Evolutionary conservation across 1,140 invertebrate genomes (phyloP).

Genomic region (Brachionus calyciflorus): DNA sequence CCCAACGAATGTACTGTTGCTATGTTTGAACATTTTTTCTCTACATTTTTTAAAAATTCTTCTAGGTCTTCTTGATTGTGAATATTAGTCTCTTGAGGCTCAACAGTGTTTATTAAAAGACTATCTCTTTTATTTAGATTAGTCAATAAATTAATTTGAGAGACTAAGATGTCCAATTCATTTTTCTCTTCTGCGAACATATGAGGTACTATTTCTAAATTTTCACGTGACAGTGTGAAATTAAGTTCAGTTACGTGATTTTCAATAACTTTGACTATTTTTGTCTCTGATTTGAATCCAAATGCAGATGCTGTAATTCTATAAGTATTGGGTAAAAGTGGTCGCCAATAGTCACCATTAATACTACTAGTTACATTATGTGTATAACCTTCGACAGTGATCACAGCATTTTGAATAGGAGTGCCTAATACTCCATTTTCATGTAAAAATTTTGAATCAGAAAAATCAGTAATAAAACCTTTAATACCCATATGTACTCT

Average conservation of each 20-base stretch:
- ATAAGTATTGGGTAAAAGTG: conserved; percentile 82
- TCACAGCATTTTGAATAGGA: conserved; percentile 69
- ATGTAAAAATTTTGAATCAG: conserved; percentile 20
- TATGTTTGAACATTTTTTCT: conserved; percentile 27
- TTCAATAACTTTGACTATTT: not conserved
- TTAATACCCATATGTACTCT: conserved; percentile 80
- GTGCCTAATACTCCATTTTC: conserved; percentile 13
- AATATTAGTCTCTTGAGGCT: not conserved
- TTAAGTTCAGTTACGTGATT: not conserved
- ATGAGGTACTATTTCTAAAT: conserved; percentile 16
- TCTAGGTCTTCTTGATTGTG: not conserved
- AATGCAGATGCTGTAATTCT: conserved; percentile 1
- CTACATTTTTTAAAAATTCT: not conserved
- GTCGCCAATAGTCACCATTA: conserved; percentile 85
- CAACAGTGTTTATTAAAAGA: not conserved
- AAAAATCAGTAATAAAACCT: conserved; percentile 69
- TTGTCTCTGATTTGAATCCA: conserved; percentile 14
- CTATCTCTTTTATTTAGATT: not conserved
- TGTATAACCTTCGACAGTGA: conserved; percentile 66
- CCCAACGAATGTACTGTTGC: conserved; percentile 66
- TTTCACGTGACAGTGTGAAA: conserved; percentile 29
- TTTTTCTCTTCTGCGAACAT: conserved; percentile 22
- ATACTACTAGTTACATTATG: conserved; percentile 53
- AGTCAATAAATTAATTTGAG: conserved; percentile 1
- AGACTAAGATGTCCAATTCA: conserved; percentile 15